Evolutionary conservation across 1,140 invertebrate genomes (phyloP).

Genomic region (Neodiprion lecontei): DNA sequence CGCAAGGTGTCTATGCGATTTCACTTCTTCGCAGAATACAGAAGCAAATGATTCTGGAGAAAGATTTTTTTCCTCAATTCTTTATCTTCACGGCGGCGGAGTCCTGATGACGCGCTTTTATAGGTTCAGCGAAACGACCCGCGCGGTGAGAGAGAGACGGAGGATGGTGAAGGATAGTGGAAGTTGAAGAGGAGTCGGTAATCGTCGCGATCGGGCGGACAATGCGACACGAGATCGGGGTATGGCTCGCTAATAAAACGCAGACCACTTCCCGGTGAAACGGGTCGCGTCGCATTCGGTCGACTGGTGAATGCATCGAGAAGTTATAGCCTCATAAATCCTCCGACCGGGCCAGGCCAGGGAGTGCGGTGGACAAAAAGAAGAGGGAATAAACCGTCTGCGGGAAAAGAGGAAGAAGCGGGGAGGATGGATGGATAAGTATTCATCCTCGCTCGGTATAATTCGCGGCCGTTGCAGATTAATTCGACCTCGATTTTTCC

Average conservation of each 20-base stretch:
- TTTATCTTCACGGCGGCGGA: not conserved
- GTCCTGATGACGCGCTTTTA: no score
- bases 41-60: no score
- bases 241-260: constrained; percentile 2
- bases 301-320: constrained; percentile 14
- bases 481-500: constrained; percentile 2
- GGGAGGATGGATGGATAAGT: not conserved
- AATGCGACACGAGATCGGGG: not conserved
- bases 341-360: not conserved
- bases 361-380: not conserved
- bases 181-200: not conserved
- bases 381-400: not conserved
- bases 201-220: not conserved
- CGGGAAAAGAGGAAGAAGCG: not conserved
- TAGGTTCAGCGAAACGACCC: no score
- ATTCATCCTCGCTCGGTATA: not conserved
- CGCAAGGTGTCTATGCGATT: not conserved
- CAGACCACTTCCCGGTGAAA: constrained; percentile 8
- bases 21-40: not conserved
- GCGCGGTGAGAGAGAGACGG: not conserved
- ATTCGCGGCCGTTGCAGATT: not conserved
- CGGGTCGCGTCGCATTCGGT: constrained; percentile 5
- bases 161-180: not conserved
- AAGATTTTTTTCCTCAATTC: no score
- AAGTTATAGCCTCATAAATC: constrained; percentile 15